Conservation (phyloP, 1,140 invertebrate species). For the Drosophila arawakana region DNA sequence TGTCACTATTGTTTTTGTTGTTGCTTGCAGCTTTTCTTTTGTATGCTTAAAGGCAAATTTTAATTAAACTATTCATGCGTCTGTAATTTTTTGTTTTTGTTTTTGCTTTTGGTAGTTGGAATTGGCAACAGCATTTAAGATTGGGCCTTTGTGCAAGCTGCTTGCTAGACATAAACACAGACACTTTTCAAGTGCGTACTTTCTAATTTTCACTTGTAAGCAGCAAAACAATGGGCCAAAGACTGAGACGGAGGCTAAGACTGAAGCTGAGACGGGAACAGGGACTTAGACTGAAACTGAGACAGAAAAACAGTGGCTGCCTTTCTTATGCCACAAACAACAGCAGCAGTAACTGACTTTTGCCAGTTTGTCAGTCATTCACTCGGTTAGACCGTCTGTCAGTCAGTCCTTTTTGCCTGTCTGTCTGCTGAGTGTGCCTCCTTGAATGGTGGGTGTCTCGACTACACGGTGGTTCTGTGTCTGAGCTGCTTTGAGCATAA, state of each 20-base stretch:
- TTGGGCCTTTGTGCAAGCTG: constrained; percentile 42
- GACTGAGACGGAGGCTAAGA: constrained; percentile 1
- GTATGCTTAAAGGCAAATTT: constrained; percentile 77
- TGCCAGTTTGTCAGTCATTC: constrained; percentile 36
- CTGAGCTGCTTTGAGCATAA: constrained; percentile 56
- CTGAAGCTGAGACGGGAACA: too few relatives aligned
- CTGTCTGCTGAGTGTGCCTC: constrained; percentile 3
- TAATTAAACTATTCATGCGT: constrained; percentile 78
- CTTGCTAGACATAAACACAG: constrained; percentile 73
- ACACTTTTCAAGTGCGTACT: constrained; percentile 79
- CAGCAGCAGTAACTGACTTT: constrained; percentile 62
- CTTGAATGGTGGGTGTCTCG: constrained; percentile 66
- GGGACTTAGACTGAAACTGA: constrained; percentile 32
- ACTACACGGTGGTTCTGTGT: constrained; percentile 55
- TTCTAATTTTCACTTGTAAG: constrained; percentile 79
- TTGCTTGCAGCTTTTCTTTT: constrained; percentile 51
- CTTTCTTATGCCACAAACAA: constrained; percentile 48
- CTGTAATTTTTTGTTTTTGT: not conserved
- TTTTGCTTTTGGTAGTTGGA: not conserved
- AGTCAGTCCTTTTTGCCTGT: not conserved
- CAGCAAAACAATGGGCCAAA: constrained; percentile 66
- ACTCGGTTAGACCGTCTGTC: not conserved
- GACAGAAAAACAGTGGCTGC: constrained; percentile 49
- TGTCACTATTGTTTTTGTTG: constrained; percentile 5
- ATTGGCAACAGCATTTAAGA: constrained; percentile 16